Conservation (phyloP, 2,888 invertebrate genomes). For the Caenorhabditis sp. region DNA sequence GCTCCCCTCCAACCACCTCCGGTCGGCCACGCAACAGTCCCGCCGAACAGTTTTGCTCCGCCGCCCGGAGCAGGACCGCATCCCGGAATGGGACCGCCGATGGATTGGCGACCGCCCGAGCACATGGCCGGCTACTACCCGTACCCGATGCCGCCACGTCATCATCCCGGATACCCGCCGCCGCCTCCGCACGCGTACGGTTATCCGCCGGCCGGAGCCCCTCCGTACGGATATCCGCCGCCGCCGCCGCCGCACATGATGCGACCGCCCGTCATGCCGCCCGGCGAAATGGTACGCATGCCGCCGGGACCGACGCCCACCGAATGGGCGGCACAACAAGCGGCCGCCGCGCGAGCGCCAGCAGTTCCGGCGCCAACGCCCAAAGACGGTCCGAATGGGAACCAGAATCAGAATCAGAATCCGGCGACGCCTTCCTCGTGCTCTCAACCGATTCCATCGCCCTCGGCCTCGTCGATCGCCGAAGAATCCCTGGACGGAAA, state of each 20-base stretch:
- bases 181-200: constrained; percentile 32
- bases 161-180: constrained; percentile 44
- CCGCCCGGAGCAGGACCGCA: constrained; percentile 19
- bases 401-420: no score
- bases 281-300: constrained; percentile 65
- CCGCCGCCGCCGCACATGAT: constrained; percentile 54
- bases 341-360: constrained; percentile 10
- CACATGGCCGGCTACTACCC: constrained; percentile 33
- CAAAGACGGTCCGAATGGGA: constrained; percentile 38
- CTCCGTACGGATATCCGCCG: constrained; percentile 26
- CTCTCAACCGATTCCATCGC: constrained; percentile 61
- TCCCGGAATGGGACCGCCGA: constrained; percentile 31
- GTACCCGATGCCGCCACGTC: constrained; percentile 41
- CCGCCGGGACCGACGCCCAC: constrained; percentile 68
- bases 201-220: constrained; percentile 26
- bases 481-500: constrained; percentile 66
- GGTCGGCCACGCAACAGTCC: no score
- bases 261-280: constrained; percentile 60
- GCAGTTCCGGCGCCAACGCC: background rate
- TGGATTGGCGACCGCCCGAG: constrained; percentile 40
- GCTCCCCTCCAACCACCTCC: background rate
- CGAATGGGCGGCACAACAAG: constrained; percentile 68
- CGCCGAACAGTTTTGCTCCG: constrained; percentile 33
- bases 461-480: constrained; percentile 61
- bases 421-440: constrained; percentile 60